Percentiles rank a stretch among this genome's conserved stretches.
phyloP scores from a whole-genome alignment of 2,797 vertebrate species.

The Spinibarbus caldwelli region DNA sequence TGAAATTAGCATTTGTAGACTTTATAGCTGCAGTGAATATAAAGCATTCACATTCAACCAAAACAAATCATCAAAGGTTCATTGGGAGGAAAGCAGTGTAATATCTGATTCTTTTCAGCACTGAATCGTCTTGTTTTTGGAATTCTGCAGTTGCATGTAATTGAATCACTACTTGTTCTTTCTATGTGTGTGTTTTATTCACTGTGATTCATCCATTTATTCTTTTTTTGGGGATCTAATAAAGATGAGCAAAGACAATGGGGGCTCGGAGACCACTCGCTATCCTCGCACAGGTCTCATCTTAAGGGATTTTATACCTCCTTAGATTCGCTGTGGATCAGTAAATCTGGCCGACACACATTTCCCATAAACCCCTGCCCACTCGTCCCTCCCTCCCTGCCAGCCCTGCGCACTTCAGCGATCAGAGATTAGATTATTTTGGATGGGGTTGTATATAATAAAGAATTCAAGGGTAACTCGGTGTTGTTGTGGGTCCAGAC shows the following conservation, averaged over 20 bases:
- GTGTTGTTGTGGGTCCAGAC: constrained; percentile 4
- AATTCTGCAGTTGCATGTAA: no score
- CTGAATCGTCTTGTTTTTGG: no score
- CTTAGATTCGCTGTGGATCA: constrained; percentile 33
- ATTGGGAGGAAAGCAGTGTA: not conserved
- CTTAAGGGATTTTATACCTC: constrained; percentile 33
- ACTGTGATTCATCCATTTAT: constrained; percentile 26
- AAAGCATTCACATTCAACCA: not conserved
- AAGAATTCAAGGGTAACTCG: not conserved
- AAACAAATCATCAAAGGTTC: not conserved
- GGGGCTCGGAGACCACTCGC: constrained; percentile 7
- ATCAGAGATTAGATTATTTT: constrained; percentile 39
- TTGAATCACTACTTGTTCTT: not conserved
- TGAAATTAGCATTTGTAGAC: not conserved
- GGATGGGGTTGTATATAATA: constrained; percentile 21
- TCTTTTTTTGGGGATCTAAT: constrained; percentile 24
- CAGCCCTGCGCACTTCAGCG: not conserved
- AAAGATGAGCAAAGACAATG: constrained; percentile 29
- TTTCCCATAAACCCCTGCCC: constrained; percentile 29
- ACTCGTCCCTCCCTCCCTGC: not conserved
- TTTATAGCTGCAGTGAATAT: not conserved
- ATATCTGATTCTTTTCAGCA: not conserved
- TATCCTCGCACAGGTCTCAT: constrained; percentile 1
- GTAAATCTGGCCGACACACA: constrained; percentile 38
- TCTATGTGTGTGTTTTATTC: constrained; percentile 12